A percentile compares a stretch with the other conserved stretches of the same genome.
Evolutionary conservation across 1,140 invertebrate genomes (phyloP).

Genomic region (Gryllus bimaculatus): DNA sequence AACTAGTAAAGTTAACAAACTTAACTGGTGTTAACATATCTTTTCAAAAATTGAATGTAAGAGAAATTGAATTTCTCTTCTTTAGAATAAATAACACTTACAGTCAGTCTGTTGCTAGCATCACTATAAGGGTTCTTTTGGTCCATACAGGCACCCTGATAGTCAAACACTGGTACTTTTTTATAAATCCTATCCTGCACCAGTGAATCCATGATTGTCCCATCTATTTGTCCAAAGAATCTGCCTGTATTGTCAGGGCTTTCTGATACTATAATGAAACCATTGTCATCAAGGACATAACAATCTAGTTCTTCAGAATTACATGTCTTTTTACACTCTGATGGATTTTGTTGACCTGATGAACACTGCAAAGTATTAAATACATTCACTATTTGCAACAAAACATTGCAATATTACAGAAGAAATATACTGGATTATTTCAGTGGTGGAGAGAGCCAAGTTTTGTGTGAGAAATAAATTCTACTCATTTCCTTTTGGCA

Average conservation of each 20-base stretch:
- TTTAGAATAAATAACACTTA: neutral
- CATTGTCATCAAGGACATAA: constrained; percentile 86
- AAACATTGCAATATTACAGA: too few relatives aligned
- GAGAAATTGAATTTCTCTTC: too few relatives aligned
- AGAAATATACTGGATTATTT: too few relatives aligned
- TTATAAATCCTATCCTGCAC: constrained; percentile 83
- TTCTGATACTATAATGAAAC: constrained; percentile 86
- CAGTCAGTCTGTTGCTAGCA: constrained; percentile 28
- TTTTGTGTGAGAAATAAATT: too few relatives aligned
- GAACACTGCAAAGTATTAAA: neutral
- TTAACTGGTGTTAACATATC: too few relatives aligned
- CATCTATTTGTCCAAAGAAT: constrained; percentile 89
- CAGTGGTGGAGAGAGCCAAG: too few relatives aligned
- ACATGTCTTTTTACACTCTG: constrained; percentile 69
- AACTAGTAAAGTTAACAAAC: too few relatives aligned
- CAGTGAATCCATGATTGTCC: constrained; percentile 88
- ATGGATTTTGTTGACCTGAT: neutral
- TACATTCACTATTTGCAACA: too few relatives aligned
- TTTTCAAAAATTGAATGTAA: too few relatives aligned
- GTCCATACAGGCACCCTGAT: constrained; percentile 78
- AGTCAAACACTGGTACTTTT: constrained; percentile 75
- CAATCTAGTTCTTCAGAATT: constrained; percentile 79
- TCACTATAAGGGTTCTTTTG: constrained; percentile 60
- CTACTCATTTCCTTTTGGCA: too few relatives aligned
- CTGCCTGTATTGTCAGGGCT: constrained; percentile 69